Conservation (phyloP, 2,113 vertebrate species). For the Cryptoleucopteryx plumbea region DNA sequence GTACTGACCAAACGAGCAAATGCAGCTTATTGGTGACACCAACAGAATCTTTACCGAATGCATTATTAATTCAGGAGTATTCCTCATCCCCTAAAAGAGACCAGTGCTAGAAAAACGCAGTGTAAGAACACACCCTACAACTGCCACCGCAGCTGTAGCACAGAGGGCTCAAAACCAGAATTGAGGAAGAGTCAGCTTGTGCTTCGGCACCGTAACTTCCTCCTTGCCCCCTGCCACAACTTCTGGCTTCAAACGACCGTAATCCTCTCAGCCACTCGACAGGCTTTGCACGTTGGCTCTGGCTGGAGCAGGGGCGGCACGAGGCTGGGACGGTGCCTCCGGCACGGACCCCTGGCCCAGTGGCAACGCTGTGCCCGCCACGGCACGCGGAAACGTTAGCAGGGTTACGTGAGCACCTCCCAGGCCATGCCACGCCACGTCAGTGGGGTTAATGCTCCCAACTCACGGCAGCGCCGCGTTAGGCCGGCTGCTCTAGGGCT, state of each 20-base stretch:
- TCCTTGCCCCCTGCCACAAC: rapidly evolving
- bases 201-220: background rate
- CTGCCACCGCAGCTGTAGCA: background rate
- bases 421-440: background rate
- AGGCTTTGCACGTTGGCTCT: background rate
- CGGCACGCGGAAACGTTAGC: background rate
- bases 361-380: rapidly evolving
- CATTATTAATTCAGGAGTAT: background rate
- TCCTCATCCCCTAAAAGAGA: background rate
- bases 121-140: background rate
- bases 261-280: rapidly evolving
- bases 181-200: background rate
- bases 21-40: background rate
- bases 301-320: background rate
- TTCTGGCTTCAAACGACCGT: background rate
- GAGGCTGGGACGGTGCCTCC: background rate
- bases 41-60: background rate
- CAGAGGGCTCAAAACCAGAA: background rate
- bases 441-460: constrained; percentile 51
- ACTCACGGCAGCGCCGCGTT: constrained; percentile 23
- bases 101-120: background rate
- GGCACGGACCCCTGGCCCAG: rapidly evolving
- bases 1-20: background rate
- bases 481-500: constrained; percentile 31
- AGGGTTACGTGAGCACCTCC: background rate